Base-by-base conservation (phyloP, 2,113 vertebrate genomes). In the Seriola quinqueradiata region DNA sequence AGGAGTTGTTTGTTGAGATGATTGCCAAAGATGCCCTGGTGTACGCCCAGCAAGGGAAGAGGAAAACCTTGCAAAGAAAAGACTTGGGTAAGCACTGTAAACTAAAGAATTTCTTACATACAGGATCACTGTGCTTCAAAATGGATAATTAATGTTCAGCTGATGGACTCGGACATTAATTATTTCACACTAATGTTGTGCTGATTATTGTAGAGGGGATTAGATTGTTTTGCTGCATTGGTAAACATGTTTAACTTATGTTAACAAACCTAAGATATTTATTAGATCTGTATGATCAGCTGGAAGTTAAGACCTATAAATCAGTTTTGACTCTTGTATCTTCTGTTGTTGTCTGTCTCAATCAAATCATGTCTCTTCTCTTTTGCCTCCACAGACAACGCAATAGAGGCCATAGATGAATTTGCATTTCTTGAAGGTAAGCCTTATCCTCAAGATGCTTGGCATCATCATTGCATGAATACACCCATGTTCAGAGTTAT, bases 1-100 rank as follows among this genome's bases (percentile, higher is more conserved):
- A 99, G 98, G 98, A 99, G 87, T 82, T 99, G 79, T 99, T 99
- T 91, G 97, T 99, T 86, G 98, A 99, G 87, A 97, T 97, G 80
- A 98, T 99, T 48, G 97, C 98, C 70, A 99, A 96, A 90, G 98
- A 99, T 90, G 96, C 98, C 8, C 96, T 97, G 1, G 92, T 96
- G 25, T 99, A 97, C 1, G 97, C 97, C 16, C 97, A 98, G 79
- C 97, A 98, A 86, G 97, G 97, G 13, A 99, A 99, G 81, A 95
- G 98, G 87, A 99, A 99, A 95, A 99, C 98, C 0, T 94, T 99
- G 23, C 98, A 99, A 90, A 97, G 98, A 71, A 99, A 97, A 93
- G 98, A 99, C 79, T 82, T 99, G 70, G 98, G 98, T 99, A 74
- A 85, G 90, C 71, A 8, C 16, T 58, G 4, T 48, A 17, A 63